phyloP scores from a whole-genome alignment of 1,140 invertebrate genomes.

The Sycobia sp. region DNA sequence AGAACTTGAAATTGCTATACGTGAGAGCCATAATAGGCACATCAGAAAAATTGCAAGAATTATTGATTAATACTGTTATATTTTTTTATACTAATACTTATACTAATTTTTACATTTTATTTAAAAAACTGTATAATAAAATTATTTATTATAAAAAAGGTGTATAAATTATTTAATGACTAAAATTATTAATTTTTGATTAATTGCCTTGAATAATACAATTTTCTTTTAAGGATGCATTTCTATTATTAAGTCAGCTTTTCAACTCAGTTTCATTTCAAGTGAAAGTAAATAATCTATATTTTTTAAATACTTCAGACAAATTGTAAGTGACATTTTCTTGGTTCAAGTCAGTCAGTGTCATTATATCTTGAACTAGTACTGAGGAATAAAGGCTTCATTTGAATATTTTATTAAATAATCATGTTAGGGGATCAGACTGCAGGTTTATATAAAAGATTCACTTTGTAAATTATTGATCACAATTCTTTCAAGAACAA shows the following conservation, averaged over 20 bases:
- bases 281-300: conserved; percentile 32
- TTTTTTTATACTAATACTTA: conserved; percentile 2
- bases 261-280: conserved; percentile 34
- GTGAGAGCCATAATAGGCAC: conserved; percentile 65
- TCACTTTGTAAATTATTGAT: no score
- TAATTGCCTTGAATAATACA: neutral
- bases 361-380: conserved; percentile 24
- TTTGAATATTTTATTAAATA: conserved; percentile 55
- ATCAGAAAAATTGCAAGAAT: conserved; percentile 57
- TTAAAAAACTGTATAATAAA: conserved; percentile 8
- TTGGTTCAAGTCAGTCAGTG: conserved; percentile 1
- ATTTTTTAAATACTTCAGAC: conserved; percentile 31
- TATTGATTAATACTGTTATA: conserved; percentile 44
- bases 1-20: conserved; percentile 67
- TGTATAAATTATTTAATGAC: neutral
- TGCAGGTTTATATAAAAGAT: conserved; percentile 30
- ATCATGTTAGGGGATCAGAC: conserved; percentile 41
- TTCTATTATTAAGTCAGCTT: conserved; percentile 13
- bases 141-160: conserved; percentile 4
- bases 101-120: neutral
- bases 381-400: conserved; percentile 32
- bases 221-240: no score
- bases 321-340: conserved; percentile 38
- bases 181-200: neutral
- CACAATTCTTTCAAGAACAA: conserved; percentile 23